Base-by-base conservation (phyloP, 2,888 invertebrate species). In the Minunthozetes semirufus region DNA sequence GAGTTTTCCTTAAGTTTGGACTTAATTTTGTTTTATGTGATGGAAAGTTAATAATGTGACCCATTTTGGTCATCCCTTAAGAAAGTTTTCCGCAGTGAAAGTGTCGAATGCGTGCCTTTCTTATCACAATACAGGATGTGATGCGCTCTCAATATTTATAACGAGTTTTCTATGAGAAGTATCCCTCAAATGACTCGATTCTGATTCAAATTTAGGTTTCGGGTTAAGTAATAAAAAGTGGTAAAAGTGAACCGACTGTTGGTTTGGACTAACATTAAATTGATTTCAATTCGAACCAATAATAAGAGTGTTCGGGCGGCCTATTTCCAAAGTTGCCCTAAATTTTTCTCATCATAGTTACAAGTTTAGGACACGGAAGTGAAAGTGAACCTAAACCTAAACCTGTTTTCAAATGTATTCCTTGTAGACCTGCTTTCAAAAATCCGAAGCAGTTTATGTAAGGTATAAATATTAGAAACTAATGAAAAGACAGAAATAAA, bases 351-450 rank as follows among this genome's bases (percentile, higher is more conserved):
- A 68, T 68, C 68, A 42, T 19, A 42, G 42, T 22, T 68, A 42
- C 68, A 68, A 68, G 68, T 68, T 68, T 68, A 68, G 68, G 68
- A 68, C 68, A 68, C 68, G 68, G 68, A 68, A 68, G 68, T 42
- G 68, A 68, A 68, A 68, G 68, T 68, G 68, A 68, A 68, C 68
- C 68, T 22, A 68, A 68, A 68, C 38, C 68, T 68, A 68, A 68
- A 68, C 68, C 38, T 38, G 68, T 68, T 68, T 68, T 1, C 1
- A 22, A 61, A 42, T 19, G 27, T 68, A 68, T 68, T 68, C 68
- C 42, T 68, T 68, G 46, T 68, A 68, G 42, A 68, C 68, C 68
- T 68, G 68, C 22, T 68, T 68, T 63, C 9, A 68, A 68, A 68
- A 68, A 68, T 68, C 19, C 17, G 46, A 68, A 68, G 38, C 68